These are phyloP conservation scores for Mylabris sibirica DNA, from an alignment of 2,888 invertebrate species.

Conservation along the genomic window DNA sequence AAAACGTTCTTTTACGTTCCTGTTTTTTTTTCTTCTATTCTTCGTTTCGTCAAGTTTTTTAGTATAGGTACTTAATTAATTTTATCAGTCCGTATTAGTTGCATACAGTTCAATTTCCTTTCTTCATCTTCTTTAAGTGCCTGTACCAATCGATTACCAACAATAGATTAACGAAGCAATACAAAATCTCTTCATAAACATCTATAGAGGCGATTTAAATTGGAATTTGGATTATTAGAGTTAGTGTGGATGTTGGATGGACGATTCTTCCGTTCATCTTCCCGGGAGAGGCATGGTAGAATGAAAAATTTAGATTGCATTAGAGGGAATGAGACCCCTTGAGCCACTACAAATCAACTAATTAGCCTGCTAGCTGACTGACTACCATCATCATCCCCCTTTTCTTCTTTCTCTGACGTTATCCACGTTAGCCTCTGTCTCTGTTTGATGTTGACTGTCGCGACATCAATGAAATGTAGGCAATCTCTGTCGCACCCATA, in stretches of 20 bases:
- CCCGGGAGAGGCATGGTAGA: conserved; percentile 54
- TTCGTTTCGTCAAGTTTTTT: conserved; percentile 1
- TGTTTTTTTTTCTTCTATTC: background rate
- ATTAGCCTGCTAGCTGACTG: conserved; percentile 60
- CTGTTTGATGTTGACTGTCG: conserved; percentile 36
- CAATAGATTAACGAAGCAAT: conserved; percentile 14
- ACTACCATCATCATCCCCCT: conserved; percentile 39
- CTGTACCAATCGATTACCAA: background rate
- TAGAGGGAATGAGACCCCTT: conserved; percentile 61
- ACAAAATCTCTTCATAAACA: conserved; percentile 14
- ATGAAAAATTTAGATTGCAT: conserved; percentile 65
- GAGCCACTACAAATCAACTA: conserved; percentile 65
- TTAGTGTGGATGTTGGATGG: conserved; percentile 29
- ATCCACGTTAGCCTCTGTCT: conserved; percentile 37
- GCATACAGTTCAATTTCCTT: background rate
- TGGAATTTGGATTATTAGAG: conserved; percentile 26
- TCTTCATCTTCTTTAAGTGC: background rate
- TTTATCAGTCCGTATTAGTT: background rate
- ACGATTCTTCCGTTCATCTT: conserved; percentile 55
- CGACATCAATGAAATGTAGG: conserved; percentile 18
- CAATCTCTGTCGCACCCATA: conserved; percentile 35
- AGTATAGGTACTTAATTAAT: background rate
- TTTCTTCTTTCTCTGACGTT: conserved; percentile 28
- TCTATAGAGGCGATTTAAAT: conserved; percentile 20
- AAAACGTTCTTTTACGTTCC: conserved; percentile 30